phyloP scores from a whole-genome alignment of 1,140 invertebrate species.

The Dufourea novaeangliae region DNA sequence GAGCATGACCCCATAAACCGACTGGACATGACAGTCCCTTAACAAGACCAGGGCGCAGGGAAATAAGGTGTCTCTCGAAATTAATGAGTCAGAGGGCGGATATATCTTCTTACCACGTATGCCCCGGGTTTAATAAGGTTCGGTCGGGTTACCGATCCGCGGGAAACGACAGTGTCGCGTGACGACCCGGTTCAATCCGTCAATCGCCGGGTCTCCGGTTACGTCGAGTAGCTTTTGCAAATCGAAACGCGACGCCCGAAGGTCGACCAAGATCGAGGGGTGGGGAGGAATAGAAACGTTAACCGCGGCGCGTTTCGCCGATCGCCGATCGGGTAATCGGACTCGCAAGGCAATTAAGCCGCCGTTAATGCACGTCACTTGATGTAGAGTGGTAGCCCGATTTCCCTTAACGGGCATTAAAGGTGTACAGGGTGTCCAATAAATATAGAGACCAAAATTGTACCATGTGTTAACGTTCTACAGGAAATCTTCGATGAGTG shows the following conservation, averaged over 20 bases:
- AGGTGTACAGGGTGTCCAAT: not conserved
- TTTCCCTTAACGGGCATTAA: not conserved
- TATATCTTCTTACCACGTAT: slow-evolving; percentile 51
- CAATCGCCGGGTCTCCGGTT: slow-evolving; percentile 26
- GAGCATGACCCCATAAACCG: too few relatives aligned
- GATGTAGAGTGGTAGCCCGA: not conserved
- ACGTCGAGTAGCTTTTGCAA: not conserved
- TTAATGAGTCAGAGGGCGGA: slow-evolving; percentile 56
- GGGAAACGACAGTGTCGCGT: slow-evolving; percentile 5
- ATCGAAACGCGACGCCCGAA: slow-evolving; percentile 33
- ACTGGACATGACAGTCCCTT: too few relatives aligned
- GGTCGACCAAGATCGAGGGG: too few relatives aligned
- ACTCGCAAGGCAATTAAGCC: slow-evolving; percentile 14
- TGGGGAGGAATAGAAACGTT: slow-evolving; percentile 13
- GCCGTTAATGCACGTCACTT: slow-evolving; percentile 10
- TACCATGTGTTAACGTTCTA: too few relatives aligned
- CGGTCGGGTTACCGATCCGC: slow-evolving; percentile 38
- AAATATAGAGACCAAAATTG: too few relatives aligned
- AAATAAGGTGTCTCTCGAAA: slow-evolving; percentile 45
- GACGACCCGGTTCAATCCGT: slow-evolving; percentile 38
- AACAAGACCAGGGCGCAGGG: too few relatives aligned
- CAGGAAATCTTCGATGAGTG: too few relatives aligned
- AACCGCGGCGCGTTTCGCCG: not conserved
- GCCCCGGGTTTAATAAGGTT: slow-evolving; percentile 49
- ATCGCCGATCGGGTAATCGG: slow-evolving; percentile 17